phyloP scores from a whole-genome alignment of 2,113 vertebrate species.

The Suricata suricatta region DNA sequence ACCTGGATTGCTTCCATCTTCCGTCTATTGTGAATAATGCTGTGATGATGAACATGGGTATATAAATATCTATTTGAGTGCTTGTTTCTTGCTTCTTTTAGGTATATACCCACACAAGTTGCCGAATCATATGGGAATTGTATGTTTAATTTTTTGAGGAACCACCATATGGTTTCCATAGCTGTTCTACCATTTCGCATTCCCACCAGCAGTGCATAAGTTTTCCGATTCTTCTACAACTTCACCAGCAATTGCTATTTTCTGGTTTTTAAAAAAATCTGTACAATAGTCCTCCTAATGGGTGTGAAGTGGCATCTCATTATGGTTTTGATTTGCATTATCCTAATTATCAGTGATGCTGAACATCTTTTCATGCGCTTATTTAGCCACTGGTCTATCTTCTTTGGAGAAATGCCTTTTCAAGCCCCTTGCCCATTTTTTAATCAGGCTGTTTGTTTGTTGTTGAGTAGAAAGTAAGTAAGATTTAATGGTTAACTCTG shows the following conservation, averaged over 20 bases:
- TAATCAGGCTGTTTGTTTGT: background rate
- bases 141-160: background rate
- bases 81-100: background rate
- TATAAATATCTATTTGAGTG: background rate
- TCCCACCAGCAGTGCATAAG: background rate
- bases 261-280: background rate
- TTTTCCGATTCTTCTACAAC: background rate
- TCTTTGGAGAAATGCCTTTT: background rate
- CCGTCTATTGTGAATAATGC: background rate
- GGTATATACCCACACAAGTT: background rate
- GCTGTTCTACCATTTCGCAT: background rate
- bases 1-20: background rate
- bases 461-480: background rate
- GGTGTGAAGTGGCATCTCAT: background rate
- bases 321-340: background rate
- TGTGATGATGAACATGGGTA: background rate
- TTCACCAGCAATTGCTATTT: background rate
- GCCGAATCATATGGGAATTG: background rate
- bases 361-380: background rate
- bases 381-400: background rate
- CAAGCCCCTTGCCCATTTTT: background rate
- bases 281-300: background rate
- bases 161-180: background rate
- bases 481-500: background rate
- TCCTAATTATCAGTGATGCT: background rate